Evolutionary conservation across 2,888 invertebrate species (phyloP), one percentile per base, ranked within the genome.

Genomic region (Spisula solida): DNA sequence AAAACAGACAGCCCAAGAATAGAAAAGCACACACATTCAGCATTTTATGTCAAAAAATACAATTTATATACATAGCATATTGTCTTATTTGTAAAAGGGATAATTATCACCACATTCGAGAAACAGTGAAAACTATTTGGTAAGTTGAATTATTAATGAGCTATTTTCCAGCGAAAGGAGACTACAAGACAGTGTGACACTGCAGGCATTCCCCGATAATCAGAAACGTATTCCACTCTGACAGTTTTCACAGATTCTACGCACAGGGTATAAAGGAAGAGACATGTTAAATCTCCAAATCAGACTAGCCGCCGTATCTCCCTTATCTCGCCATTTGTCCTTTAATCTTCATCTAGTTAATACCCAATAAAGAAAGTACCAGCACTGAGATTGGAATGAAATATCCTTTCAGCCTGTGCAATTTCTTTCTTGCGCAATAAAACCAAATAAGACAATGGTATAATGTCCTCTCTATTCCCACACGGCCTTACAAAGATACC

Each of bases 351-450:
- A 75, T 51, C 18, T 34, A 82, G 81, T 85, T 91, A 91, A 79
- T 60, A 83, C 87, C 85, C 87, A 85, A 91, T 88, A 88, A 91
- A 87, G 51, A 79, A 81, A 60, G 70, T 41, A 80, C 82, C 55
- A 5, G 80, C 55, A 56, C 66, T 55, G 34, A 89, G 87, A 87
- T 88, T 79, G 88, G 87, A 88, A 83, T 80, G 78, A 87, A 91
- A 82, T 82, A 83, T 82, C 85, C 85, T 56, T 75, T 12, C 55
- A 82, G 55, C 60, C 82, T 56, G 48, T 75, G 78, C 75, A 85
- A 88, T 88, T 70, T 82, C 66, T 86, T 78, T 48, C 29, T 18
- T 31, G 34, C 34, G 48, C 78, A 86, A 82, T 81, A 88, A 88
- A 82, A 81, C 85, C 81, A 75, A 81, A 84, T 75, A 85, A 81